Base-by-base conservation (phyloP, 1,140 invertebrate genomes). In the Branchinecta lindahli region DNA sequence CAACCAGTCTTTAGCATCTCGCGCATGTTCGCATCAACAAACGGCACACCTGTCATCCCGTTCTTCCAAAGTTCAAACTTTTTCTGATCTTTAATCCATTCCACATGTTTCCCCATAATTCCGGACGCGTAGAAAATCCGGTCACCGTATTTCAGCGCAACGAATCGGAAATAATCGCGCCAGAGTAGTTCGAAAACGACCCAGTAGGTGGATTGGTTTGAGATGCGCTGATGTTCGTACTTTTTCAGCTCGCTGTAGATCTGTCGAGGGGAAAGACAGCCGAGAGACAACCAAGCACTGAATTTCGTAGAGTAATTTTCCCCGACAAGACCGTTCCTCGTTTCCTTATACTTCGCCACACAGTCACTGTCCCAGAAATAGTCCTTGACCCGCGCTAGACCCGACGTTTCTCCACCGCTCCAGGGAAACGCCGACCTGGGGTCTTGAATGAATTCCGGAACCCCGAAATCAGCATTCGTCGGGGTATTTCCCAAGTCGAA, bases 1-100 rank as follows among this genome's bases (percentile, higher is more conserved):
- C 79, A 81, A 0, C 80, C 80, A 44, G 79, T 81, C 47, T 75
- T 74, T 44, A 72, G 69, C n/a, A 81, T 45, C 72, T 81, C 78
- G 66, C 79, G 75, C 80, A 81, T 81, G 71, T 79, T 80, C 33
- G 80, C 80, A 77, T 81, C 80, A 15, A 81, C 78, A 75, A 79
- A 80, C n/a, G 80, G 80, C 9, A 80, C 78, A 46, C 80, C 80
- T 20, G 80, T 81, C 52, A 73, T 74, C 21, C 80, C 80, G 46
- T 77, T 72, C 75, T 75, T 76, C 79, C 79, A 80, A 33, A 74
- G 75, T 47, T 77, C 70, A 70, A 80, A 79, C 18, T 75, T 68
- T 20, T 74, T 71, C 66, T 71, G 72, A 70, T 79, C 75, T 70
- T 74, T 73, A 69, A 78, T 77, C 79, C 79, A 80, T 44, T 75